phyloP scores from a whole-genome alignment of 2,797 vertebrate genomes.

The Orestias chungarensis region DNA sequence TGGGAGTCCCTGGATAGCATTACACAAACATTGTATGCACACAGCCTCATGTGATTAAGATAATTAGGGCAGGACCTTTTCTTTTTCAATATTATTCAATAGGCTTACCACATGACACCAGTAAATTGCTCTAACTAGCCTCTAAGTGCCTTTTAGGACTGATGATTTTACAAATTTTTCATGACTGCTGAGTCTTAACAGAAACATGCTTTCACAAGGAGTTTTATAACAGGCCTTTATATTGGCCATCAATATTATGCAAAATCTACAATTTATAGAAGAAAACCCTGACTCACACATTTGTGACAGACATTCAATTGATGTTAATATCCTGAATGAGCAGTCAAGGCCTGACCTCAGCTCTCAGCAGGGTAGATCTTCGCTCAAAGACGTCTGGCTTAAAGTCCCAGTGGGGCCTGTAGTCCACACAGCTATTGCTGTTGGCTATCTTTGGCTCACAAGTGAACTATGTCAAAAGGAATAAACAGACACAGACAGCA shows the following conservation, averaged over 20 bases:
- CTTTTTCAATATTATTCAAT: conserved; percentile 58
- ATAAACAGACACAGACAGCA: conserved; percentile 50
- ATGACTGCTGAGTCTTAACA: conserved; percentile 58
- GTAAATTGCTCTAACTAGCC: conserved; percentile 66
- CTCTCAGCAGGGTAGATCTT: conserved; percentile 67
- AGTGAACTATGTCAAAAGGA: conserved; percentile 71
- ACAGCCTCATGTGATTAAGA: conserved; percentile 48
- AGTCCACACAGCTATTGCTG: conserved; percentile 74
- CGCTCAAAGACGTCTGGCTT: conserved; percentile 69
- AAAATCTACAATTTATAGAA: conserved; percentile 47
- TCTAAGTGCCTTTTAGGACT: conserved; percentile 50
- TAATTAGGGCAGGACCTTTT: conserved; percentile 41
- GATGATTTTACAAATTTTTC: conserved; percentile 64
- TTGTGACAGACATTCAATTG: conserved; percentile 65
- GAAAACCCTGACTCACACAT: conserved; percentile 65
- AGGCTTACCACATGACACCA: conserved; percentile 44
- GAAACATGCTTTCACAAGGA: conserved; percentile 63
- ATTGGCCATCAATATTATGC: conserved; percentile 60
- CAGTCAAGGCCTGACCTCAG: conserved; percentile 77
- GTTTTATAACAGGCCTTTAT: conserved; percentile 65
- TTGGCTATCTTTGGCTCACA: conserved; percentile 62
- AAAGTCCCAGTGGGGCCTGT: conserved; percentile 68
- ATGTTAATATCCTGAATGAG: conserved; percentile 59
- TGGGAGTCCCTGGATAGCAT: conserved; percentile 80
- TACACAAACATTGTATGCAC: conserved; percentile 14